phyloP scores from a whole-genome alignment of 2,113 vertebrate genomes.

The Chamaetylas fuelleborni region DNA sequence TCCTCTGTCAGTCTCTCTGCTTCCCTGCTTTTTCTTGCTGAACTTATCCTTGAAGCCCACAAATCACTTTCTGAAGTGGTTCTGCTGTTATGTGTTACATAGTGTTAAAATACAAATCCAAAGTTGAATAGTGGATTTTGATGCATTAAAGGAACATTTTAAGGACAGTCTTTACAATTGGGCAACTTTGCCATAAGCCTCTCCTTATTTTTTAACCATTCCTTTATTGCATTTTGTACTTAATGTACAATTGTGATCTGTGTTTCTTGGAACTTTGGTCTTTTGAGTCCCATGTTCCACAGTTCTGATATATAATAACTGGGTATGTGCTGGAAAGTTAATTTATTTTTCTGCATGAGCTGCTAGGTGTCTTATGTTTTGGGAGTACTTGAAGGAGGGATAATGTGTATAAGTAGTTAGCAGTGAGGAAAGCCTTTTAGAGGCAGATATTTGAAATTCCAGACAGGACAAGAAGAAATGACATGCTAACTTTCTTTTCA shows the following conservation, averaged over 20 bases:
- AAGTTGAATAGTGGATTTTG: background rate
- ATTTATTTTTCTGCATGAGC: background rate
- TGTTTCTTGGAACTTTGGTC: background rate
- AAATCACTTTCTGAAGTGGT: background rate
- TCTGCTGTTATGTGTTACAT: background rate
- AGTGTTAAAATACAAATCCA: background rate
- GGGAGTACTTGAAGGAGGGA: background rate
- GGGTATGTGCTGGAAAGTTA: background rate
- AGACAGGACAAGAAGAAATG: background rate
- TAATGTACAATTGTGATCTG: background rate
- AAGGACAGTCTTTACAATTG: background rate
- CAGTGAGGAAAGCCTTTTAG: background rate
- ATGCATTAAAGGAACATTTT: background rate
- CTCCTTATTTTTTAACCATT: background rate
- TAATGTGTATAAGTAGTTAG: accelerated
- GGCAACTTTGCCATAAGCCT: background rate
- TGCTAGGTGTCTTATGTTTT: background rate
- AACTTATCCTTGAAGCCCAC: background rate
- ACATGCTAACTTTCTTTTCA: background rate
- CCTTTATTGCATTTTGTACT: background rate
- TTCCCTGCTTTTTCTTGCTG: background rate
- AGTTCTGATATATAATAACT: background rate
- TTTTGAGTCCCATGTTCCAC: background rate
- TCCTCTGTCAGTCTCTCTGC: background rate
- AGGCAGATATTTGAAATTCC: background rate